phyloP scores from a whole-genome alignment of 2,797 vertebrate genomes.

The Fistularia tabacaria region DNA sequence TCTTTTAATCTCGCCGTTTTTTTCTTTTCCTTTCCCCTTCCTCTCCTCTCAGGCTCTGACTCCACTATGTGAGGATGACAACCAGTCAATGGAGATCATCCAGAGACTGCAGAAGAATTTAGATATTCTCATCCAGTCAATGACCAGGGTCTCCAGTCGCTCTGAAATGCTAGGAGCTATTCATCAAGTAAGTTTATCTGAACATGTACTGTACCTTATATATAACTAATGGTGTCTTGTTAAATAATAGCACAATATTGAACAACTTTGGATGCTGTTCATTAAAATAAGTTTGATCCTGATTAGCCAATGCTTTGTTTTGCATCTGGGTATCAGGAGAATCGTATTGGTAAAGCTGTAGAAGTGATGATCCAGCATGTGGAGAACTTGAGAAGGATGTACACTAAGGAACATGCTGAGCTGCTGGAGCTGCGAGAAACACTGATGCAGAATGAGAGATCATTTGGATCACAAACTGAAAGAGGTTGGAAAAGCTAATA shows the following conservation, averaged over 20 bases:
- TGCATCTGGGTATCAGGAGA: conserved; percentile 74
- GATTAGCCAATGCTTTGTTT: too few relatives aligned
- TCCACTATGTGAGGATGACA: conserved; percentile 89
- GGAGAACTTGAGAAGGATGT: conserved; percentile 93
- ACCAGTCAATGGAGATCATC: conserved; percentile 89
- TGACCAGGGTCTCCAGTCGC: conserved; percentile 86
- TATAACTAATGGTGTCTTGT: background rate
- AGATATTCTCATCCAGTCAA: conserved; percentile 85
- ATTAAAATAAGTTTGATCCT: too few relatives aligned
- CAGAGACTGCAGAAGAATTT: conserved; percentile 90
- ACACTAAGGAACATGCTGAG: conserved; percentile 90
- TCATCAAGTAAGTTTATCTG: conserved; percentile 81
- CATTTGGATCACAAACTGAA: conserved; percentile 77
- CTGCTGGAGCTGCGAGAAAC: conserved; percentile 88
- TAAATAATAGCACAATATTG: background rate
- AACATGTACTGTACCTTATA: background rate
- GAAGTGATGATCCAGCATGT: conserved; percentile 98
- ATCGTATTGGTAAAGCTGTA: conserved; percentile 89
- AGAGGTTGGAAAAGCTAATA: conserved; percentile 68
- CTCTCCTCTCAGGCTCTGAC: conserved; percentile 76
- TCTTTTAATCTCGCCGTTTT: background rate
- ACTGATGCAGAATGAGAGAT: conserved; percentile 83
- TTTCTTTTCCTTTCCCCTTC: background rate
- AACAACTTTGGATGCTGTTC: too few relatives aligned
- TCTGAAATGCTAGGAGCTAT: conserved; percentile 97